Evolutionary conservation across 2,797 vertebrate species (phyloP).

Genomic region (Gypaetus barbatus): DNA sequence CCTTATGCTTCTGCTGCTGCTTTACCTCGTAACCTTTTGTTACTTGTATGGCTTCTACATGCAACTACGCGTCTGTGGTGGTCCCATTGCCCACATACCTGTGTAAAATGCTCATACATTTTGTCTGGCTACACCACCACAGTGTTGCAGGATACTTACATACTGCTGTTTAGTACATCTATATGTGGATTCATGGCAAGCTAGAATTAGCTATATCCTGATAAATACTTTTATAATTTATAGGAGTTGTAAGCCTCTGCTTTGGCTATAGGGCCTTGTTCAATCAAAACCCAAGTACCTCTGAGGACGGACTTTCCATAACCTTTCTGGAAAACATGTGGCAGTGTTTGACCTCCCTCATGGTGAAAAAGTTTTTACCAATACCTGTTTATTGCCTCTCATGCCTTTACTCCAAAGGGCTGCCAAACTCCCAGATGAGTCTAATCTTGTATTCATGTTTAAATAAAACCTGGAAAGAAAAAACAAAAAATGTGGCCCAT

Average conservation of each 20-base stretch:
- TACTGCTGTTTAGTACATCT: background rate
- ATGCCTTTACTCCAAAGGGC: background rate
- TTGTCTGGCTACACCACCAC: background rate
- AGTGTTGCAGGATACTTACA: background rate
- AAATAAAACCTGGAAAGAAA: background rate
- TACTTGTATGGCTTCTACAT: background rate
- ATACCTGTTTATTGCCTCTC: background rate
- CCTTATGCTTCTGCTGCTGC: background rate
- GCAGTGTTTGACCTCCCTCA: background rate
- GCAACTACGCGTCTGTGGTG: background rate
- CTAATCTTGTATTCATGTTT: background rate
- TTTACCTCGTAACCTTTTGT: background rate
- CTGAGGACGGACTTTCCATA: background rate
- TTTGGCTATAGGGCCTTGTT: background rate
- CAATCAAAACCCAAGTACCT: background rate
- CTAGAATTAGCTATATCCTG: background rate
- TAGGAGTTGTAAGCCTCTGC: background rate
- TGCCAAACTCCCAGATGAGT: background rate
- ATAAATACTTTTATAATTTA: background rate
- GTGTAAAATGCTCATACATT: background rate
- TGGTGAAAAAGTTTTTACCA: background rate
- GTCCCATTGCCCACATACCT: background rate
- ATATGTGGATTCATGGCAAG: background rate
- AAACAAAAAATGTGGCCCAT: background rate
- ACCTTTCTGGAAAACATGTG: background rate